Conservation (phyloP, 2,888 invertebrate species). For the Erebia epiphron region DNA sequence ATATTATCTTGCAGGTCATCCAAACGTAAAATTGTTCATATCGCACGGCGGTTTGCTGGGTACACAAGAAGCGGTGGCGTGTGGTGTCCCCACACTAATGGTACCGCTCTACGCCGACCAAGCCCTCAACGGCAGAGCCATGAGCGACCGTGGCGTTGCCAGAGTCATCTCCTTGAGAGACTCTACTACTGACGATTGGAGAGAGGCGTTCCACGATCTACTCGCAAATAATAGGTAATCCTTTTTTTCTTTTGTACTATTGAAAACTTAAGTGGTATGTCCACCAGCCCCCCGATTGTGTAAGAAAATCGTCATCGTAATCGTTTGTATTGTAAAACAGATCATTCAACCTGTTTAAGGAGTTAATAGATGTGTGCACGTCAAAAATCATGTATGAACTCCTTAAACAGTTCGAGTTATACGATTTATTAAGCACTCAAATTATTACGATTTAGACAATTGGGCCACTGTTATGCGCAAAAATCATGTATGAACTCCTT, state of each 20-base stretch:
- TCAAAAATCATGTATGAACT: too few relatives aligned
- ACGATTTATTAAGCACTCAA: too few relatives aligned
- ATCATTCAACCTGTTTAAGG: too few relatives aligned
- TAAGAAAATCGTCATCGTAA: too few relatives aligned
- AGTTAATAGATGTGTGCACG: too few relatives aligned
- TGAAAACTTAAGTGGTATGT: too few relatives aligned
- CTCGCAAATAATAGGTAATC: conserved; percentile 69
- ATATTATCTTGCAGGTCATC: conserved; percentile 66
- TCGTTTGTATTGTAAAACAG: too few relatives aligned
- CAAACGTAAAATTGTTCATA: conserved; percentile 81
- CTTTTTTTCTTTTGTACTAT: background rate
- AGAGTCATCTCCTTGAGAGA: conserved; percentile 62
- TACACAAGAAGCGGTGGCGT: conserved; percentile 83
- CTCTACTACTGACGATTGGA: conserved; percentile 59
- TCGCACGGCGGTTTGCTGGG: conserved; percentile 85
- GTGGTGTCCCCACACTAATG: conserved; percentile 80
- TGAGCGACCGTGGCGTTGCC: conserved; percentile 77
- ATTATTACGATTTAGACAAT: too few relatives aligned
- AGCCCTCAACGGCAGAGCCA: conserved; percentile 77
- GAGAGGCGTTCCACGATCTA: conserved; percentile 64
- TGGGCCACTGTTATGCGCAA: too few relatives aligned
- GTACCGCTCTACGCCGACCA: conserved; percentile 81
- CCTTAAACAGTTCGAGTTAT: too few relatives aligned
- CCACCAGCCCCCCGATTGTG: too few relatives aligned
- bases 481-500: too few relatives aligned